A percentile compares a stretch with the other conserved stretches of the same genome.
Evolutionary conservation across 2,797 vertebrate genomes (phyloP).

Genomic region (Sylvilagus floridanus): DNA sequence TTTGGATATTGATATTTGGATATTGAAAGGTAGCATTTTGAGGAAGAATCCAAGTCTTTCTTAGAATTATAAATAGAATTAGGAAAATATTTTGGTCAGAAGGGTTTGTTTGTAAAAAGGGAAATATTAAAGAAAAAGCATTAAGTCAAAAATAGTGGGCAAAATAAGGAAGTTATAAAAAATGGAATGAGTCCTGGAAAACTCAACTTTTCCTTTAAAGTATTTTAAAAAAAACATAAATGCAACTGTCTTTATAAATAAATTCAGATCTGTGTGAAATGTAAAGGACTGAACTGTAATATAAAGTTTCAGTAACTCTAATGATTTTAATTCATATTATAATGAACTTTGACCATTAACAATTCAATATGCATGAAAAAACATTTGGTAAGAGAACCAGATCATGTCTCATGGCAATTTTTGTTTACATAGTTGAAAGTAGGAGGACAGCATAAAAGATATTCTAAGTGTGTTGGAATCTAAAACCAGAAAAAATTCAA

Average conservation of each 20-base stretch:
- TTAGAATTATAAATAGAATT: slow-evolving; percentile 41
- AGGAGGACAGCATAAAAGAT: neutral
- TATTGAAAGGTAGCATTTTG: slow-evolving; percentile 58
- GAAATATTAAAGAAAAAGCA: neutral
- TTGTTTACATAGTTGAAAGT: neutral
- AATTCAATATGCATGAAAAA: neutral
- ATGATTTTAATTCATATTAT: slow-evolving; percentile 8
- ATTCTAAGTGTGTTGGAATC: neutral
- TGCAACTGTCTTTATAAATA: neutral
- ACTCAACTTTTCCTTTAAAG: slow-evolving; percentile 1
- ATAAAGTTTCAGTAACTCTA: neutral
- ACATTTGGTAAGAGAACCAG: neutral
- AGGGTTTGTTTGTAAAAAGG: neutral
- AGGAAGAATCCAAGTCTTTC: slow-evolving; percentile 1
- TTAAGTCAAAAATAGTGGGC: neutral
- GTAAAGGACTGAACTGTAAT: neutral
- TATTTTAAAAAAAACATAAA: neutral
- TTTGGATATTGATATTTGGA: neutral
- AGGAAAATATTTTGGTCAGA: neutral
- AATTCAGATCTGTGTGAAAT: neutral
- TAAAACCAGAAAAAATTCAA: neutral
- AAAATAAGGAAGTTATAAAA: neutral
- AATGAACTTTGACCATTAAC: slow-evolving; percentile 25
- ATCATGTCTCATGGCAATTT: neutral
- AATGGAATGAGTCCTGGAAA: neutral